These are phyloP conservation scores for Penaeus monodon DNA, from an alignment of 2,888 invertebrate species.

Conservation along the genomic window DNA sequence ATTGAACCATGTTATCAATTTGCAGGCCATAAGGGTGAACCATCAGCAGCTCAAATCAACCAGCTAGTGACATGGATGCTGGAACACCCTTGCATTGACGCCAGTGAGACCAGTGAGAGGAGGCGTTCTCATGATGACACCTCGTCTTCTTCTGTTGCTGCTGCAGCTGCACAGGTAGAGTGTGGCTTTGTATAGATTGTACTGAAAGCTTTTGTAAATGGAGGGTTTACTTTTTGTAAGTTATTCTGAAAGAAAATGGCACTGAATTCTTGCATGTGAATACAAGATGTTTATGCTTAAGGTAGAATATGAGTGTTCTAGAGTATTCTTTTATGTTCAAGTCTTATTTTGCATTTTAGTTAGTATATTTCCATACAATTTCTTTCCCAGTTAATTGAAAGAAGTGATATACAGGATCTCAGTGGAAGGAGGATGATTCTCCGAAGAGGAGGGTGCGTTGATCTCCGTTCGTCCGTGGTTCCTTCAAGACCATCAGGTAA, in stretches of 20 bases:
- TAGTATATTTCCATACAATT: neutral
- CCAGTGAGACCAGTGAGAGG: slow-evolving; percentile 60
- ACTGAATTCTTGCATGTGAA: too few relatives aligned
- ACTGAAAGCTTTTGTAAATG: neutral
- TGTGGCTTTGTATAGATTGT: slow-evolving; percentile 16
- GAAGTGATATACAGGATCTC: slow-evolving; percentile 33
- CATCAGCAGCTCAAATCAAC: slow-evolving; percentile 74
- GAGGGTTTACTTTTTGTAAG: neutral
- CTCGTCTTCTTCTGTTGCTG: slow-evolving; percentile 16
- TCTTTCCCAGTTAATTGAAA: slow-evolving; percentile 19
- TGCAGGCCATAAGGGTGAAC: slow-evolving; percentile 70
- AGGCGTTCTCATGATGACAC: slow-evolving; percentile 61
- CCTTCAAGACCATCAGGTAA: slow-evolving; percentile 57
- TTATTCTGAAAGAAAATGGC: neutral
- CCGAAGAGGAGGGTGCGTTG: slow-evolving; percentile 58
- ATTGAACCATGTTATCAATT: neutral
- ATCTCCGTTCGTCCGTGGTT: slow-evolving; percentile 61
- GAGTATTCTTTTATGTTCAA: slow-evolving; percentile 3
- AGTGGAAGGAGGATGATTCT: slow-evolving; percentile 34
- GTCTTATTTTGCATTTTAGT: neutral
- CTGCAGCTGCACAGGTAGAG: neutral
- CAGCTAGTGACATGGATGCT: slow-evolving; percentile 78
- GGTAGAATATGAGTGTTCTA: neutral
- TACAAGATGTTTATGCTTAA: too few relatives aligned
- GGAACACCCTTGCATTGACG: slow-evolving; percentile 74